These are phyloP conservation scores for Drosophila gaucha DNA, from an alignment of 2,888 invertebrate genomes.

Conservation along the genomic window DNA sequence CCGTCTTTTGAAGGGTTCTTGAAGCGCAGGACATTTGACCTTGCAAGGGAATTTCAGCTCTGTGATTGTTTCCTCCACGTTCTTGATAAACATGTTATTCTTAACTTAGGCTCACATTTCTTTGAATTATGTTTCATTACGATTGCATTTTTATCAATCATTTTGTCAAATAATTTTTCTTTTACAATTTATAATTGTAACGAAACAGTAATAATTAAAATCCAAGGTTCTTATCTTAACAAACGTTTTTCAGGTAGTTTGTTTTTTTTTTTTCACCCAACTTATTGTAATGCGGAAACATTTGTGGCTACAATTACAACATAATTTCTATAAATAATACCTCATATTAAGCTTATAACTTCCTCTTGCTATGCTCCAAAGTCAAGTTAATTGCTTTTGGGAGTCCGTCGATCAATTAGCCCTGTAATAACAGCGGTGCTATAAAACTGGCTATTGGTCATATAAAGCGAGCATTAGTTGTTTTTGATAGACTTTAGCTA, in stretches of 20 bases:
- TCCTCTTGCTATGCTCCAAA: constrained; percentile 23
- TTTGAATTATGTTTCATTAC: not conserved
- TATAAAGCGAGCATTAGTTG: constrained; percentile 15
- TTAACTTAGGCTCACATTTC: no score
- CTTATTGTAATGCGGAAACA: constrained; percentile 39
- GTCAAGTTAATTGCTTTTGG: constrained; percentile 32
- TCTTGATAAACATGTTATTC: no score
- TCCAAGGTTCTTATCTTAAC: not conserved
- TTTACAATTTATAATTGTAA: not conserved
- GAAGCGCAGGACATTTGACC: no score
- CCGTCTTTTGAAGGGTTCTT: no score
- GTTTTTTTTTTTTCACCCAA: not conserved
- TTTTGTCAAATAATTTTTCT: not conserved
- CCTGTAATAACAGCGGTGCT: constrained; percentile 1
- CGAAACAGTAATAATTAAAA: not conserved
- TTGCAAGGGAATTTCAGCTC: no score
- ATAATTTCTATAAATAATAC: constrained; percentile 33
- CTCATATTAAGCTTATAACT: constrained; percentile 30
- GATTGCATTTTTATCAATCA: no score
- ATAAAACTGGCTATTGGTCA: constrained; percentile 11
- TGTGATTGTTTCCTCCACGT: no score
- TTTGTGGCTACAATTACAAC: constrained; percentile 36
- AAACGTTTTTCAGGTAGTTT: not conserved
- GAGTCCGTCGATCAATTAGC: constrained; percentile 27
- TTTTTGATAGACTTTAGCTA: constrained; percentile 18